A percentile compares a stretch with the other conserved stretches of the same genome.
These are phyloP conservation scores for Plectus sambesii DNA, from an alignment of 1,140 invertebrate species.

Conservation along the genomic window DNA sequence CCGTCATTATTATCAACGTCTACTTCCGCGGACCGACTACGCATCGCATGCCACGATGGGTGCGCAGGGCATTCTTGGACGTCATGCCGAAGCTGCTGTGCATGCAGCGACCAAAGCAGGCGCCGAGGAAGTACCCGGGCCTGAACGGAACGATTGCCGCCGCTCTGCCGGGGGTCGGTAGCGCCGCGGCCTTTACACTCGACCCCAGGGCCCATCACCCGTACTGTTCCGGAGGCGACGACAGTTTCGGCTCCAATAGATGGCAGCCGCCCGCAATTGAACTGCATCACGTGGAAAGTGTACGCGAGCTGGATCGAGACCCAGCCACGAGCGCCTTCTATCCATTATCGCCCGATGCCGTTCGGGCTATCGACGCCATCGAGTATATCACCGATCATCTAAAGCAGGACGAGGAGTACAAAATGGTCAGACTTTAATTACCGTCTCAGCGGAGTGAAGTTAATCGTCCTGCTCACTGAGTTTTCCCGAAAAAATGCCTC, in stretches of 20 bases:
- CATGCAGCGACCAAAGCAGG: conserved; percentile 38
- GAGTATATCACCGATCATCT: conserved; percentile 45
- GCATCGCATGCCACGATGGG: conserved; percentile 83
- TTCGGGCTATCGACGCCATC: conserved; percentile 40
- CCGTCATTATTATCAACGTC: conserved; percentile 98
- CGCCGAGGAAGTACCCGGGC: conserved; percentile 17
- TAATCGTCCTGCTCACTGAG: conserved; percentile 14
- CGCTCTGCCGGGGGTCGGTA: too few relatives aligned
- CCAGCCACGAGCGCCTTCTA: conserved; percentile 3
- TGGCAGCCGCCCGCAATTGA: not conserved
- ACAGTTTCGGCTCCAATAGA: too few relatives aligned
- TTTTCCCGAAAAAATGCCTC: not conserved
- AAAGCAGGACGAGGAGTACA: conserved; percentile 39
- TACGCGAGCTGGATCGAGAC: conserved; percentile 4
- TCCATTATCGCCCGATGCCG: conserved; percentile 19
- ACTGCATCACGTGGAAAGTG: conserved; percentile 8
- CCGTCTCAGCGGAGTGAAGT: conserved; percentile 28
- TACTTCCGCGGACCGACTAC: conserved; percentile 87
- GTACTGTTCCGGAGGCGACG: too few relatives aligned
- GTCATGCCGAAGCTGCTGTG: conserved; percentile 40
- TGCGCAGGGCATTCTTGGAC: conserved; percentile 80
- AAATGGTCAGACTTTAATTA: conserved; percentile 28
- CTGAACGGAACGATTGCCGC: too few relatives aligned
- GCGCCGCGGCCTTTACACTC: too few relatives aligned
- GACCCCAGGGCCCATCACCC: too few relatives aligned